A percentile compares a stretch with the other conserved stretches of the same genome.
These are phyloP conservation scores for Myotis lucifugus DNA, from an alignment of 2,113 vertebrate genomes.

Conservation along the genomic window DNA sequence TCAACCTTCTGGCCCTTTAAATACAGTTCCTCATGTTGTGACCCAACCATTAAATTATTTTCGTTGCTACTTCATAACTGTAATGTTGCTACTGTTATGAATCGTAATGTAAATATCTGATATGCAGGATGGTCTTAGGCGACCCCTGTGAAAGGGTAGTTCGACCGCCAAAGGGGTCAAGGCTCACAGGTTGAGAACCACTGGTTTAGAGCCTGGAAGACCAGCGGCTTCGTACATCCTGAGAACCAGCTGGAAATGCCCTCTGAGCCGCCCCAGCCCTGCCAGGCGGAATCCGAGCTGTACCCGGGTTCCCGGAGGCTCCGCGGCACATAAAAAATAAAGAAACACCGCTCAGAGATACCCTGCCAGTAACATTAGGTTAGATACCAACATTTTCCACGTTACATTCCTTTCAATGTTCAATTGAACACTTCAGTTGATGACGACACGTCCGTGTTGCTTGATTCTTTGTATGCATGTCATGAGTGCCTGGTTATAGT, in stretches of 20 bases:
- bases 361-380: not conserved
- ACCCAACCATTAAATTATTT: too few relatives aligned
- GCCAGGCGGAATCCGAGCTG: not conserved
- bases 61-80: too few relatives aligned
- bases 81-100: too few relatives aligned
- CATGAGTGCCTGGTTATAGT: rapidly evolving
- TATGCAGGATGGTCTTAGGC: too few relatives aligned
- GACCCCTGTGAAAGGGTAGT: too few relatives aligned
- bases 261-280: not conserved
- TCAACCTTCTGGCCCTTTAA: too few relatives aligned
- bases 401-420: not conserved
- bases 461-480: not conserved
- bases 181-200: too few relatives aligned
- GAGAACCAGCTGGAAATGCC: not conserved
- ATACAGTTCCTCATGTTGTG: too few relatives aligned
- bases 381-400: not conserved
- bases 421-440: not conserved
- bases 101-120: too few relatives aligned
- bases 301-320: not conserved
- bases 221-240: not conserved
- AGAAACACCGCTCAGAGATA: not conserved
- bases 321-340: rapidly evolving
- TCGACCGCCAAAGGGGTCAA: too few relatives aligned
- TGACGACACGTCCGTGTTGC: not conserved
- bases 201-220: not conserved